Percentiles rank a stretch among this genome's conserved stretches.
Conservation (phyloP, 2,113 vertebrate species). For the Pavo muticus region DNA sequence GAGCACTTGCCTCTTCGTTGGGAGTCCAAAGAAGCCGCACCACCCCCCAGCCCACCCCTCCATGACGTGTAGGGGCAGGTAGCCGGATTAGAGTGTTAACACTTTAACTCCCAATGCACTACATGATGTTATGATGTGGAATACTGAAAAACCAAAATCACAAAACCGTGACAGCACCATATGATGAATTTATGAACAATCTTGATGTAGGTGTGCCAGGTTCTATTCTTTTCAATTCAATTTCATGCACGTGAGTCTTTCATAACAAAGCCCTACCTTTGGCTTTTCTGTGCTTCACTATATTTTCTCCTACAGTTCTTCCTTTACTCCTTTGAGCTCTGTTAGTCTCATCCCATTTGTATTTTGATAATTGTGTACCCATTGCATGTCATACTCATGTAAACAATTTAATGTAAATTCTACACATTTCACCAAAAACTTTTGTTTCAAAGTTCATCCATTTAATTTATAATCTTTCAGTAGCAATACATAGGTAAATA, state of each 20-base stretch:
- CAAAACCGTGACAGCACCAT: too few relatives aligned
- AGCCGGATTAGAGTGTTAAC: too few relatives aligned
- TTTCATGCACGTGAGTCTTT: neutral
- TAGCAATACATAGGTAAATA: neutral
- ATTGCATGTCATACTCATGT: neutral
- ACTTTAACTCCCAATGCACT: too few relatives aligned
- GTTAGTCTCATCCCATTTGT: neutral
- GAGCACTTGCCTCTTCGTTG: too few relatives aligned
- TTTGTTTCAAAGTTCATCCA: neutral
- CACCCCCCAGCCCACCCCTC: too few relatives aligned
- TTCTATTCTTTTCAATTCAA: neutral
- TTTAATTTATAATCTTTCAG: neutral
- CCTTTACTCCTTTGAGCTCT: neutral
- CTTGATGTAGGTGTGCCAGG: neutral
- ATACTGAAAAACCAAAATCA: too few relatives aligned
- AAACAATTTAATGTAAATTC: neutral
- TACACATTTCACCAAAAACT: neutral
- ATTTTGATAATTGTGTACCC: neutral
- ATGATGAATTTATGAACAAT: neutral
- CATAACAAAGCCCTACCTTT: neutral
- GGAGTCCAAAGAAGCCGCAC: too few relatives aligned
- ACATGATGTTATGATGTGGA: too few relatives aligned
- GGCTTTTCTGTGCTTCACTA: neutral
- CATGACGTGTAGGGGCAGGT: too few relatives aligned
- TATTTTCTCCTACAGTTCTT: neutral